Conservation (phyloP, 2,797 vertebrate genomes). For the Cyclura pinguis region DNA sequence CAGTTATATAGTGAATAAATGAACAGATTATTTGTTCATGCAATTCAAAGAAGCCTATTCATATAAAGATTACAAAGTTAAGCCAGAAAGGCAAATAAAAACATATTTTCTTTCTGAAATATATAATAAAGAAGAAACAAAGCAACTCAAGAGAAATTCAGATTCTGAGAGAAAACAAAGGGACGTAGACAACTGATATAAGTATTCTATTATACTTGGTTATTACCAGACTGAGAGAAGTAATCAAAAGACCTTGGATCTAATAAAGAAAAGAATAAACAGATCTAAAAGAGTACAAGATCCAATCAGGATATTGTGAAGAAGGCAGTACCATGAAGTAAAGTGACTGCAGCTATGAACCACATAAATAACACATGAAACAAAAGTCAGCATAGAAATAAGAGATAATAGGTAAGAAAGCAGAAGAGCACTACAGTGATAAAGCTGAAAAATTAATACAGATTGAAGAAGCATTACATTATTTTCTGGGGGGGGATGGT, state of each 20-base stretch:
- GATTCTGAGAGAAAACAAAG: not conserved
- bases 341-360: not conserved
- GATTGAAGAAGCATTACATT: not conserved
- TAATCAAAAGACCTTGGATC: not conserved
- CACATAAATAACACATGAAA: not conserved
- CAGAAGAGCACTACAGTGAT: not conserved
- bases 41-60: not conserved
- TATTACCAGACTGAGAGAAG: not conserved
- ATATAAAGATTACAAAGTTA: not conserved
- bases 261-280: not conserved
- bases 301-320: not conserved
- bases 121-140: not conserved
- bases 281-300: not conserved
- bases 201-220: not conserved
- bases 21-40: no score
- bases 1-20: no score
- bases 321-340: not conserved
- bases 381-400: not conserved
- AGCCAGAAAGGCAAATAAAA: not conserved
- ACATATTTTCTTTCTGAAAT: not conserved
- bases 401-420: not conserved
- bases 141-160: no score
- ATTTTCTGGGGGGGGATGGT: not conserved
- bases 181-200: not conserved
- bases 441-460: not conserved